phyloP scores from a whole-genome alignment of 2,888 invertebrate genomes.

The Pollenia griseotomentosa region DNA sequence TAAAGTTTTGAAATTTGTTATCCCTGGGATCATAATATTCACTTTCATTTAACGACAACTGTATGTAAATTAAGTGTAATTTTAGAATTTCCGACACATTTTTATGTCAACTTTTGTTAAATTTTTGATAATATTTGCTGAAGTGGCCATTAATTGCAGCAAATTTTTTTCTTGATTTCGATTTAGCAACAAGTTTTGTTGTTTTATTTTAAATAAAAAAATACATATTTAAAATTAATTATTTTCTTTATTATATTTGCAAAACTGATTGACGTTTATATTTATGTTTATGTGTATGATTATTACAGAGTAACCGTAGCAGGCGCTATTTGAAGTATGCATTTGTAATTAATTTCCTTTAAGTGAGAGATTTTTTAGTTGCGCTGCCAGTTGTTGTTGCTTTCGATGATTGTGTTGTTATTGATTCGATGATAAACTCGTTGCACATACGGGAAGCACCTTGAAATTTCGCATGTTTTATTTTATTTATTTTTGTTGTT shows the following conservation, averaged over 20 bases:
- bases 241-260: slow-evolving; percentile 50
- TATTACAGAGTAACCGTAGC: slow-evolving; percentile 30
- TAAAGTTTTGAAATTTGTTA: too few relatives aligned
- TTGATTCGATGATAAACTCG: slow-evolving; percentile 73
- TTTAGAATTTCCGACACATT: slow-evolving; percentile 24
- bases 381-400: slow-evolving; percentile 27
- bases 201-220: slow-evolving; percentile 27
- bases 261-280: slow-evolving; percentile 49
- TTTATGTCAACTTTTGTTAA: slow-evolving; percentile 1
- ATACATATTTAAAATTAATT: slow-evolving; percentile 42
- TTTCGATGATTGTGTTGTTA: slow-evolving; percentile 60
- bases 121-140: slow-evolving; percentile 21
- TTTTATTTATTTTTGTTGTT: slow-evolving; percentile 51
- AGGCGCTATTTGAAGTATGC: slow-evolving; percentile 5
- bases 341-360: slow-evolving; percentile 70
- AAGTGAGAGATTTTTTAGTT: slow-evolving; percentile 55
- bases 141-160: slow-evolving; percentile 32
- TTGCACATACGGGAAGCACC: slow-evolving; percentile 80
- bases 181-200: slow-evolving; percentile 48
- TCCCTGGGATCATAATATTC: background rate
- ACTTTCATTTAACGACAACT: background rate
- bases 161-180: slow-evolving; percentile 30
- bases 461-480: slow-evolving; percentile 79
- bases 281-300: slow-evolving; percentile 24
- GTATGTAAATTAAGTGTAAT: background rate